Percentiles rank a stretch among this genome's conserved stretches.
Evolutionary conservation across 2,113 vertebrate genomes (phyloP).

Genomic region (Chitala chitala): DNA sequence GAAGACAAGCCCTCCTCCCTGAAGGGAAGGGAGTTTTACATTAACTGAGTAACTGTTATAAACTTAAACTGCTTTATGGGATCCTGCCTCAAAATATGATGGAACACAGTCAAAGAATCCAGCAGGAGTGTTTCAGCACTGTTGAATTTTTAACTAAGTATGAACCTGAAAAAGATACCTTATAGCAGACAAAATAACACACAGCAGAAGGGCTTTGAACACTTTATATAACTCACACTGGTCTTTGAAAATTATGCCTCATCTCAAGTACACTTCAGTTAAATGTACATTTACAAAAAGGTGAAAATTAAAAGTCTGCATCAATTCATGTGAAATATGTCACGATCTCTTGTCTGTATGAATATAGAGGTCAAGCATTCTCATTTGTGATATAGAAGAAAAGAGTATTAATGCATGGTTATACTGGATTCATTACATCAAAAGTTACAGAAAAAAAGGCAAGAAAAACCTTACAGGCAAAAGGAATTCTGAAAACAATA

Average conservation of each 20-base stretch:
- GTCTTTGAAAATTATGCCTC: no score
- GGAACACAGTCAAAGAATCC: neutral
- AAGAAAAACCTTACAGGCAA: constrained; percentile 50
- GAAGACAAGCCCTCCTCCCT: no score
- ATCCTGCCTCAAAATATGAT: neutral
- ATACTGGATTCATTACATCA: constrained; percentile 66
- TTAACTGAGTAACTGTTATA: no score
- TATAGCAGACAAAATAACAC: neutral
- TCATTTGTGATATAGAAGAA: constrained; percentile 33
- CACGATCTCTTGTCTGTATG: constrained; percentile 28
- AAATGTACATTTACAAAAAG: constrained; percentile 27
- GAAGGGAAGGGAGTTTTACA: no score
- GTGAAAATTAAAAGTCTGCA: constrained; percentile 24
- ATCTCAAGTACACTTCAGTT: no score
- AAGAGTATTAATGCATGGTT: constrained; percentile 54
- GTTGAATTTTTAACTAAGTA: no score
- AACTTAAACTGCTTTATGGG: no score
- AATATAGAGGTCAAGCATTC: constrained; percentile 33
- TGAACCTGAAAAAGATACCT: neutral
- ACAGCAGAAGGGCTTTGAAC: no score
- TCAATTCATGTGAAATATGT: constrained; percentile 32
- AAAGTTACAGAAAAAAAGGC: constrained; percentile 40
- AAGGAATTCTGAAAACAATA: constrained; percentile 39
- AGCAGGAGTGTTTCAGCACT: neutral
- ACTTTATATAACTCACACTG: no score